Conservation (phyloP, 2,888 invertebrate species). For the Orthonychiurus folsomi region DNA sequence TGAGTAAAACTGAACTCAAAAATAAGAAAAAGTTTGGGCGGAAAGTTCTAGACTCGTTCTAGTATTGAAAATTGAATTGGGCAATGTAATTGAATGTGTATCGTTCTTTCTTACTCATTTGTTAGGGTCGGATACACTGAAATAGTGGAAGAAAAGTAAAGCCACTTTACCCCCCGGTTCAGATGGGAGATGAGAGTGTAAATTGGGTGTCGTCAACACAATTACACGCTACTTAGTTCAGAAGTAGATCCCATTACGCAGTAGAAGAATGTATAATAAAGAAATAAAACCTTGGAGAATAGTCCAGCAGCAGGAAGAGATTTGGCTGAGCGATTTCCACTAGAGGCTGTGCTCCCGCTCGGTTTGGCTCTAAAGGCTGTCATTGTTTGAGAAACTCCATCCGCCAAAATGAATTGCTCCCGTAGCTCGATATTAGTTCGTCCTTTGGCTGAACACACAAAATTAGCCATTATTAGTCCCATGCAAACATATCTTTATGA, state of each 20-base stretch:
- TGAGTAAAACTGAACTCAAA: too few relatives aligned
- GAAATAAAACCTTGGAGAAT: background rate
- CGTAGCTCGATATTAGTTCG: conserved; percentile 51
- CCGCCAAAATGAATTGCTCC: conserved; percentile 50
- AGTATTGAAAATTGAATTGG: background rate
- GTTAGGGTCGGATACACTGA: background rate
- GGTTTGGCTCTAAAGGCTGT: conserved; percentile 47
- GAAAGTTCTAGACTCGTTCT: too few relatives aligned
- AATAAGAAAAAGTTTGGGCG: too few relatives aligned
- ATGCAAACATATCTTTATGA: too few relatives aligned
- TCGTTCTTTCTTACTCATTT: background rate
- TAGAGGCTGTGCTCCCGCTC: background rate
- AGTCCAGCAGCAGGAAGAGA: background rate
- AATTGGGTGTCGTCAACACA: background rate
- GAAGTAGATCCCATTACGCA: background rate
- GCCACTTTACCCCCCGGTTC: background rate
- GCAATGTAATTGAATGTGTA: background rate
- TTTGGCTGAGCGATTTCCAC: background rate
- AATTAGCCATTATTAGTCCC: conserved; percentile 2
- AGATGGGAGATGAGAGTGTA: background rate
- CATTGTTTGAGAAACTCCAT: conserved; percentile 51
- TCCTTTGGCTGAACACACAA: conserved; percentile 46
- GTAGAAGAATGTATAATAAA: background rate
- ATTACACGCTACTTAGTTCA: background rate
- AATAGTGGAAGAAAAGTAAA: background rate